These are phyloP conservation scores for Dascyllus trimaculatus DNA, from an alignment of 2,113 vertebrate genomes.

Conservation along the genomic window DNA sequence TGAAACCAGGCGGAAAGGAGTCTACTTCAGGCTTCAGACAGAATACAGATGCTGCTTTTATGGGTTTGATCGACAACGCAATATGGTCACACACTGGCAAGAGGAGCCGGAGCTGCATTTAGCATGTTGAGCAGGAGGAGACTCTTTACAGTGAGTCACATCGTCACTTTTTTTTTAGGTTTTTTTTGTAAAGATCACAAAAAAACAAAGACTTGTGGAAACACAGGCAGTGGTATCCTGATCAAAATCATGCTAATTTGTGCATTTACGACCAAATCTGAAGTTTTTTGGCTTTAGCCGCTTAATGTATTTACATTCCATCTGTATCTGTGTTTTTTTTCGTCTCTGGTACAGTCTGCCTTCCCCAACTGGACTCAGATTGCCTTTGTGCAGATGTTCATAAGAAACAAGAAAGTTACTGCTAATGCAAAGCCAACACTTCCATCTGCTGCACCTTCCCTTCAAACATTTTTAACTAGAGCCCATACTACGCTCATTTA, in stretches of 20 bases:
- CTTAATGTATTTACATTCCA: too few species aligned
- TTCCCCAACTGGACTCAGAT: too few species aligned
- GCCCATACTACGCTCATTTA: too few species aligned
- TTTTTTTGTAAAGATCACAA: not conserved
- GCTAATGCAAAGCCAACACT: too few species aligned
- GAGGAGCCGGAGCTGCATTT: not conserved
- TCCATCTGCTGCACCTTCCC: too few species aligned
- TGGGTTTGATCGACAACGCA: not conserved
- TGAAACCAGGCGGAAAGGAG: not conserved
- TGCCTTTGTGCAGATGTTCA: too few species aligned
- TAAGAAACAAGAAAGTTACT: too few species aligned
- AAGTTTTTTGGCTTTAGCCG: too few species aligned
- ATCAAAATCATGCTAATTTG: not conserved
- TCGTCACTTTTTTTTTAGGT: too few species aligned
- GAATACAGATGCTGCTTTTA: not conserved
- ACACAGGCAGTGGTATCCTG: not conserved
- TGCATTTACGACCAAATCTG: not conserved
- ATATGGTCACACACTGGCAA: not conserved
- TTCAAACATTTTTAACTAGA: too few species aligned
- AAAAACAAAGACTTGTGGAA: not conserved
- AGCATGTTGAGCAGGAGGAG: not conserved
- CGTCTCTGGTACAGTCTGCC: too few species aligned
- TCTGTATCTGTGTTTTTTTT: too few species aligned
- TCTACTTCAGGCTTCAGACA: not conserved
- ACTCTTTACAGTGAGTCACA: not conserved